Base-by-base conservation (phyloP, 2,113 vertebrate genomes). In the Pogonocichla stellata region DNA sequence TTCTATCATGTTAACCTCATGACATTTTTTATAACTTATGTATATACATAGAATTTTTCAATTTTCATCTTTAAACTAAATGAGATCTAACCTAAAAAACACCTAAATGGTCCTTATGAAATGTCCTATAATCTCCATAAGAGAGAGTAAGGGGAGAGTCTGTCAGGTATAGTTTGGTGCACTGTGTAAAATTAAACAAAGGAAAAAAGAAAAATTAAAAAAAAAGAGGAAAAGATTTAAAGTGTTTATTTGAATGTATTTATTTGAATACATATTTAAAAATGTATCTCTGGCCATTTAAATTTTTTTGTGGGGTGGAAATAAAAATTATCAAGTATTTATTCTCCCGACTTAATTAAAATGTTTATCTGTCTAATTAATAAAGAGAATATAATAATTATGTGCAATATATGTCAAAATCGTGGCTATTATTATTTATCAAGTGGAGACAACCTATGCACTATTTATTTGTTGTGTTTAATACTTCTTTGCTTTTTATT, bases 71-170 rank as follows among this genome's bases (percentile, higher is more conserved):
- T 80, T 48, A 78, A 80, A 40, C 16, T 66, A 23, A 45, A 9
- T 67, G 20, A 81, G 51, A 10, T 57, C 5, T 47, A 62, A 58
- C 10, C 9, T 31, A 47, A 78, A 81, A 78, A 24, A 3, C 3
- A 3, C 3, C 12, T 36, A 14, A 51, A 51, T 9, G 2, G 1
- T 78, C 45, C 12, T 67, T 29, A 36, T 29, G 14, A 13, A 43
- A 10, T 3, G 1, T 43, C 38, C 11, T 26, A 6, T 6, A 24
- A 8, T 28, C 3, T 4, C 19, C 16, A 31, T 19, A 10, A 28
- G 36, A 6, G 5, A 65, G 5, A 34, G 2, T 43, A 50, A 43
- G 12, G 5, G 14, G 4, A 43, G 5, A 78, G 9, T 33, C 42
- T 50, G 10, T 28, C 14, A 29, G 29, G 19, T 13, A n/a, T 25